These are phyloP conservation scores for Eulithis testata DNA, from an alignment of 2,888 invertebrate genomes.

Conservation along the genomic window DNA sequence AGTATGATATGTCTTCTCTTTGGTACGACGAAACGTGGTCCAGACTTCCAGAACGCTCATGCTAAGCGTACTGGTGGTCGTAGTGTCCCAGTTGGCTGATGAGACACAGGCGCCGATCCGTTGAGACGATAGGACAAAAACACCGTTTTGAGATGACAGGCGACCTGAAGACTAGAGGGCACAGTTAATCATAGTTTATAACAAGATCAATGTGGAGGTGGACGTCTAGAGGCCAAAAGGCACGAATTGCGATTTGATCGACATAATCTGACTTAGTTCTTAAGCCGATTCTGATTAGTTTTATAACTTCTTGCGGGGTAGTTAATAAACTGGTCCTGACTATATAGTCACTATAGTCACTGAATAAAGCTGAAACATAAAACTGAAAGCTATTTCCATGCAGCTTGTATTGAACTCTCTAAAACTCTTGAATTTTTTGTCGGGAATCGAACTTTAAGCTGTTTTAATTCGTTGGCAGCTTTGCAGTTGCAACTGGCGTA, in stretches of 20 bases:
- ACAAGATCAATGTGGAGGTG: slow-evolving; percentile 1
- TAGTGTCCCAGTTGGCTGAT: slow-evolving; percentile 23
- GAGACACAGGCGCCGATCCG: slow-evolving; percentile 20
- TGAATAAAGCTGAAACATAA: slow-evolving; percentile 11
- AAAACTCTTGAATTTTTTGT: slow-evolving; percentile 6
- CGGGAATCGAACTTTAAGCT: slow-evolving; percentile 19
- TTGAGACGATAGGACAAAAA: no score
- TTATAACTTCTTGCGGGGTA: no score
- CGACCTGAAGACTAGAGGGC: slow-evolving; percentile 2
- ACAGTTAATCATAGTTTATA: background rate
- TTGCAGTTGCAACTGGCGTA: slow-evolving; percentile 12
- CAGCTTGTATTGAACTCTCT: slow-evolving; percentile 20
- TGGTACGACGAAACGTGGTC: no score
- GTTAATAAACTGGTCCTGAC: no score
- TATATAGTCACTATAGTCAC: background rate
- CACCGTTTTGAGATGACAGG: background rate
- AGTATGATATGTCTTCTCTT: no score
- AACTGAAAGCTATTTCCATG: slow-evolving; percentile 10
- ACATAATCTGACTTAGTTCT: background rate
- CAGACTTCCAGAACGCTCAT: no score
- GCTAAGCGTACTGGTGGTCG: background rate
- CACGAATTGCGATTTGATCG: background rate
- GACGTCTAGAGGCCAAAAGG: slow-evolving; percentile 3
- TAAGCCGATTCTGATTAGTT: no score
- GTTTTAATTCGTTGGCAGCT: slow-evolving; percentile 15